Evolutionary conservation across 2,113 vertebrate genomes (phyloP).

Genomic region (Megatriorchis doriae): DNA sequence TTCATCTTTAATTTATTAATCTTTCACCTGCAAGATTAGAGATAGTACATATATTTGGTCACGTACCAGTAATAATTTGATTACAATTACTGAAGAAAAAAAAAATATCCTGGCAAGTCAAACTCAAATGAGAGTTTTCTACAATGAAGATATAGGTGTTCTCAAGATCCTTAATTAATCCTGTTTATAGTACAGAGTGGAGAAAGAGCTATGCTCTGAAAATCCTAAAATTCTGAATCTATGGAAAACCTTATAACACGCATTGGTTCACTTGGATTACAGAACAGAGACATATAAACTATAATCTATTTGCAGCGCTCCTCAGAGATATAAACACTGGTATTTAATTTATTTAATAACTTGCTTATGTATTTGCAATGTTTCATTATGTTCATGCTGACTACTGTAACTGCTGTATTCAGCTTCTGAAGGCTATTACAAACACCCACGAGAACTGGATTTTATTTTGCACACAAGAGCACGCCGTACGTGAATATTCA

Average conservation of each 20-base stretch:
- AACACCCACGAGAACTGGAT: background rate
- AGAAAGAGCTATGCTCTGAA: background rate
- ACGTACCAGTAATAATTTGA: background rate
- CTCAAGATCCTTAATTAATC: background rate
- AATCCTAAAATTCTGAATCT: background rate
- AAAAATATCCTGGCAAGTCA: background rate
- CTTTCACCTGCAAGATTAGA: background rate
- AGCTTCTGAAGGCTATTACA: background rate
- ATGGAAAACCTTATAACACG: background rate
- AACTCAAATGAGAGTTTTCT: background rate
- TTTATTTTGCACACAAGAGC: background rate
- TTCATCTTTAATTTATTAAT: background rate
- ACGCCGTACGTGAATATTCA: background rate
- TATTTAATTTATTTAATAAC: conserved; percentile 34
- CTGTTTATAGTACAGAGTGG: background rate
- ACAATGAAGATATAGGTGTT: background rate
- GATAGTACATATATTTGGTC: background rate
- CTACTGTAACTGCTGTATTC: background rate
- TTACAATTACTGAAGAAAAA: background rate
- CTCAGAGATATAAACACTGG: background rate
- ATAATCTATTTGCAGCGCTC: background rate
- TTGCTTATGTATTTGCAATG: background rate
- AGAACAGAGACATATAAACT: background rate
- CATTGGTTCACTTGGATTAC: background rate
- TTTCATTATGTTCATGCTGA: conserved; percentile 11